Evolutionary conservation across 2,888 invertebrate species (phyloP), one percentile per base, ranked within the genome.

Genomic region (Pemphredon lugubris): DNA sequence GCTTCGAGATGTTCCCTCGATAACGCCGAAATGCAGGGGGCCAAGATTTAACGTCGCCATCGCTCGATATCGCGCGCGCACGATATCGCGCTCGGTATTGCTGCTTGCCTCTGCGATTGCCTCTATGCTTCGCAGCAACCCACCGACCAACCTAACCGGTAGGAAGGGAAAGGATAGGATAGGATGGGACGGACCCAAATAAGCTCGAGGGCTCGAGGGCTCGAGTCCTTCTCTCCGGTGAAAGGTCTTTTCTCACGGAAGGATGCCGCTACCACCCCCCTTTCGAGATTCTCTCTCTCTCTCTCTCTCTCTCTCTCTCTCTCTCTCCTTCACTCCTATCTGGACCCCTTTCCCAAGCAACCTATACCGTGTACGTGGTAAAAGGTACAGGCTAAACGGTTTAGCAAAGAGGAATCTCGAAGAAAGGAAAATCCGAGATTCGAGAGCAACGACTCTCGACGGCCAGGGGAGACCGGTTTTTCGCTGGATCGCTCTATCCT

Each of bases 321-420:
- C 26, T 3, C 47, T 23, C 37, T 57, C 34, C 53, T 57, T 14
- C 39, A 6, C 37, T 30, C 23, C 40, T 48, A 16, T 37, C 11
- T 18, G 23, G 11, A 34, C 60, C 58, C 11, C 51, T 57, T 21
- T 44, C 59, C 47, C 13, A 13, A 44, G 47, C 51, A 40, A 37
- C 48, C 37, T 39, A 30, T 47, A 48, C 44, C 50, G 44, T 39
- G 55, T 51, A 74, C 54, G 67, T n/a, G n/a, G n/a, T n/a, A n/a
- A n/a, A n/a, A n/a, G n/a, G n/a, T 73, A 75, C 71, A 72, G 75
- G 74, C 69, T 77, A 80, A 82, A 80, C 73, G 72, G 77, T 77
- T 82, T 78, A 81, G 72, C 70, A 47, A 68, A 47, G 57, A 39
- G 42, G 37, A 68, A 42, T 58, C 60, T 44, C 44, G 32, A 40